Evolutionary conservation across 2,797 vertebrate genomes (phyloP).

Genomic region (Sebastolobus altivelis): DNA sequence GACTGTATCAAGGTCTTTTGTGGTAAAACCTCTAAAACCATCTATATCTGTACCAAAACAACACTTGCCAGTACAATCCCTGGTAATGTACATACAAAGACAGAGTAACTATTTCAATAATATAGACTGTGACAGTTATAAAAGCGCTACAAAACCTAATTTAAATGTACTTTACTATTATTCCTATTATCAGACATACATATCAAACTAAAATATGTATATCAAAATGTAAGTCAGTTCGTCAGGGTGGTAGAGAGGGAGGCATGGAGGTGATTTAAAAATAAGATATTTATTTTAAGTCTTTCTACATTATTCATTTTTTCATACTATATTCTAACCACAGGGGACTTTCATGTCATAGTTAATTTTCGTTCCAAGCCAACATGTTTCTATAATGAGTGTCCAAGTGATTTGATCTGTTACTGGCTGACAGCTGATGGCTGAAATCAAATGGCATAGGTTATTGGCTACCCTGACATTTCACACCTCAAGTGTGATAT

Average conservation of each 20-base stretch:
- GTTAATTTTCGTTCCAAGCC: not conserved
- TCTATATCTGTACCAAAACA: not conserved
- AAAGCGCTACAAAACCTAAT: not conserved
- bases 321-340: not conserved
- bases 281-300: not conserved
- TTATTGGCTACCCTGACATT: not conserved
- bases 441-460: not conserved
- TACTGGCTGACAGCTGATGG: not conserved
- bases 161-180: not conserved
- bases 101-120: not conserved
- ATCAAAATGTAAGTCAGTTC: not conserved
- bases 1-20: not conserved
- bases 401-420: slow-evolving; percentile 5
- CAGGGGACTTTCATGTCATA: not conserved
- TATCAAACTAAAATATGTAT: not conserved
- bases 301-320: not conserved
- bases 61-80: not conserved
- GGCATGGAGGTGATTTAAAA: not conserved
- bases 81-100: not conserved
- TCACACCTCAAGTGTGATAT: not conserved
- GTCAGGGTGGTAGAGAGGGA: not conserved
- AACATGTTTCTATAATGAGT: not conserved
- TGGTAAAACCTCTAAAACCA: not conserved
- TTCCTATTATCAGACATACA: not conserved
- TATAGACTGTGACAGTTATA: not conserved